Evolutionary conservation across 2,113 vertebrate genomes (phyloP), one percentile per base, ranked within the genome.

Genomic region (Gasterosteus aculeatus): DNA sequence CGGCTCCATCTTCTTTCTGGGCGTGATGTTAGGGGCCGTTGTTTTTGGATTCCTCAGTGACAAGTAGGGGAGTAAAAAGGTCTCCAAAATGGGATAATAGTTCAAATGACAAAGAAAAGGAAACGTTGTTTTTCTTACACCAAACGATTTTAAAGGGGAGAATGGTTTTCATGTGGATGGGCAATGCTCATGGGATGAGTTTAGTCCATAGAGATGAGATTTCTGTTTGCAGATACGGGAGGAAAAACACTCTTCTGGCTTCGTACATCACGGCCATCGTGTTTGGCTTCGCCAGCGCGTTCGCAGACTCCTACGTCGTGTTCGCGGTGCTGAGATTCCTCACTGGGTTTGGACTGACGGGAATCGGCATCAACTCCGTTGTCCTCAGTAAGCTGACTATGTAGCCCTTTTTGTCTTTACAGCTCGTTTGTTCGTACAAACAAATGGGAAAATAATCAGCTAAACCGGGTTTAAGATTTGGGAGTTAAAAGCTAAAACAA

Each of bases 1-100:
- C 0, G 89, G 93, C 29, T 95, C 95, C 3, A 93, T 95, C 78
- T 97, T 97, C 92, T 97, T 96, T 29, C 1, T 88, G 0, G 95
- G 96, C 0, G 93, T 96, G 35, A 95, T 94, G 1, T 2, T 90
- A 3, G 96, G 95, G 16, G 90, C 95, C 0, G 16, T 95, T 31
- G 41, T 85, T 1, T 95, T 94, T 0, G 95, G 96, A 73, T 93
- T 92, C 81, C 87, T 97, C 38, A 91, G 93, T 0, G 96, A 97
- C 91, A 96, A 94, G 96, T 97, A 86, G 0, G 75, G 69, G 35
- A 1, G 15, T 6, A 10, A 19, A 60, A 44, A 26, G 4, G n/a
- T 39, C 29, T 77, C 26, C 47, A 14, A 14, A 18, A 56, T 41
- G 39, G 10, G 10, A 41, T 7, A 41, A 41, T 41, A 41, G 39